A percentile compares a stretch with the other conserved stretches of the same genome.
Evolutionary conservation across 2,888 invertebrate genomes (phyloP).

Genomic region (Vesta saturnalis): DNA sequence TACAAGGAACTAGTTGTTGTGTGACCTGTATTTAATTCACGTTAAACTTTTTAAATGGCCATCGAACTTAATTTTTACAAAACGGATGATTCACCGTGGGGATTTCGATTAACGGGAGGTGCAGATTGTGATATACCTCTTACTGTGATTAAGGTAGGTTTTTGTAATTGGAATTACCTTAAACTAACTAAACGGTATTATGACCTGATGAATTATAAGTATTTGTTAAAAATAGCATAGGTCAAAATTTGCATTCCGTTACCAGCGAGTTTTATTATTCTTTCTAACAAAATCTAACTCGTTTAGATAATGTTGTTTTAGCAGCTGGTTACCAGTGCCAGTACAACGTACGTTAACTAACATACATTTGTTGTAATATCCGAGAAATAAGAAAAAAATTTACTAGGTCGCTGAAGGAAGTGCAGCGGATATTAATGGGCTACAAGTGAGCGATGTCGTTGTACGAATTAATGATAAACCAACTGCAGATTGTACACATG

Average conservation of each 20-base stretch:
- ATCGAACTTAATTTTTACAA: constrained; percentile 72
- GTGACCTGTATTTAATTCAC: constrained; percentile 47
- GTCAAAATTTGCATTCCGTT: constrained; percentile 21
- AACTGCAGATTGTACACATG: constrained; percentile 76
- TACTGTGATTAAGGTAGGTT: constrained; percentile 76
- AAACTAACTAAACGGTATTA: constrained; percentile 9
- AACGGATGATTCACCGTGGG: constrained; percentile 76
- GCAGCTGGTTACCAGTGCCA: too few relatives aligned
- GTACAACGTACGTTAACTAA: too few relatives aligned
- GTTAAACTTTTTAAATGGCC: constrained; percentile 67
- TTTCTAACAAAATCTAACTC: too few relatives aligned
- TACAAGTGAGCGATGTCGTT: constrained; percentile 86
- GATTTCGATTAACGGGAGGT: constrained; percentile 80
- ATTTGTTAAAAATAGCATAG: not conserved
- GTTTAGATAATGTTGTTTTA: too few relatives aligned
- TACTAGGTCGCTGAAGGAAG: constrained; percentile 84
- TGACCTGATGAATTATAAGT: constrained; percentile 6
- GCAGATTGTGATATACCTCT: constrained; percentile 78
- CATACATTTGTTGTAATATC: too few relatives aligned
- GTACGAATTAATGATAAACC: constrained; percentile 78
- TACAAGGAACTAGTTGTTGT: constrained; percentile 40
- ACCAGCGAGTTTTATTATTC: not conserved
- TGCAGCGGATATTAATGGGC: constrained; percentile 83
- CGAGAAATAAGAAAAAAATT: not conserved
- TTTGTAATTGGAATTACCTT: not conserved